Base-by-base conservation (phyloP, 1,140 invertebrate species). In the Orchestia grillus region DNA sequence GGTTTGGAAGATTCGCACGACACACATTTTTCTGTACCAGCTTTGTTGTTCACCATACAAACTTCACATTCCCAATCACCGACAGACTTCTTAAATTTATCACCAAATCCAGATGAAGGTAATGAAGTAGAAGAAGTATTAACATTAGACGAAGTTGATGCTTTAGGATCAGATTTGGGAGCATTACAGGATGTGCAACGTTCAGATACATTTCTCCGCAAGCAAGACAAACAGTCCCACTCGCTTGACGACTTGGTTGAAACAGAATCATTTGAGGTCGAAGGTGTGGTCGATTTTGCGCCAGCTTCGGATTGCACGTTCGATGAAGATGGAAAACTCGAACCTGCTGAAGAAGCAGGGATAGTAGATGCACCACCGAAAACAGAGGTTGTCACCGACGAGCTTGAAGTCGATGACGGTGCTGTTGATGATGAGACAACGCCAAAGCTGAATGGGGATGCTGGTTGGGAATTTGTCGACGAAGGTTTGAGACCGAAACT, bases 21-120 rank as follows among this genome's bases (percentile, higher is more conserved):
- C 43, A 97, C 96, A 97, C 98, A 98, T 96, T 98, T 98, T 0
- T 96, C 97, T 53, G 97, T 97, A 43, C 97, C 97, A 62, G 97
- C 96, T 91, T 98, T 98, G 97, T 98, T 98, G 96, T 97, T 97
- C 4, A 98, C 96, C 97, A 98, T 98, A 97, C 98, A 98, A 40
- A 97, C 97, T 87, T 98, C 97, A 97, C 98, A 98, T 96, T 97
- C 97, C 98, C 98, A 98, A 96, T 97, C 96, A 87, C 97, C 97
- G 97, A 97, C 97, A 36, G 97, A 97, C 96, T 97, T 97, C 96
- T 98, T 98, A 97, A 98, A 97, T 95, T 97, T 97, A 62, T 98
- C 97, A 23, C 97, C 97, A 97, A 98, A 98, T 42, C 97, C 97
- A 43, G 96, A 95, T 77, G 96, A 96, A 40, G 92, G 92, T 40